These are phyloP conservation scores for Canis aureus DNA, from an alignment of 2,113 vertebrate species.

Conservation along the genomic window DNA sequence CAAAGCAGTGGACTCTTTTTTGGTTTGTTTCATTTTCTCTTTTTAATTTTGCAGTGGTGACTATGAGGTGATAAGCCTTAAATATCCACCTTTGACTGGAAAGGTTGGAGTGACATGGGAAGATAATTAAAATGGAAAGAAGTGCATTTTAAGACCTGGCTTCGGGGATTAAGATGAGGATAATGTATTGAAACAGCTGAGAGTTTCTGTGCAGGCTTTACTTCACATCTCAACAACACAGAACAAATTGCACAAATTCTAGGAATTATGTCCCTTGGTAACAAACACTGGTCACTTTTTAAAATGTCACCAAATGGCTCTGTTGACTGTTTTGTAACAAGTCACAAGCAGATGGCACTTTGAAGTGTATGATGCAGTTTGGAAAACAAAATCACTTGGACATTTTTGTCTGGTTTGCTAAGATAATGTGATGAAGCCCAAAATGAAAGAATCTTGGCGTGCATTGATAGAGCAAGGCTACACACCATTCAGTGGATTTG, in stretches of 20 bases:
- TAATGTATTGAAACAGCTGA: slow-evolving; percentile 34
- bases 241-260: slow-evolving; percentile 71
- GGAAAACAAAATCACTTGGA: slow-evolving; percentile 72
- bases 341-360: slow-evolving; percentile 80
- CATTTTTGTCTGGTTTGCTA: slow-evolving; percentile 80
- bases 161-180: neutral
- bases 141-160: slow-evolving; percentile 42
- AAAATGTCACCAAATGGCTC: slow-evolving; percentile 81
- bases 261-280: slow-evolving; percentile 68
- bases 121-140: slow-evolving; percentile 64
- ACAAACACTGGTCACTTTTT: slow-evolving; percentile 65
- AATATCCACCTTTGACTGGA: slow-evolving; percentile 43
- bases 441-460: slow-evolving; percentile 62
- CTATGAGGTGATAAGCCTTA: slow-evolving; percentile 24
- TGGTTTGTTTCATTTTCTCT: neutral
- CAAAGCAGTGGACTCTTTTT: slow-evolving; percentile 10
- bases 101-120: neutral
- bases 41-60: slow-evolving; percentile 31
- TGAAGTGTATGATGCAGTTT: slow-evolving; percentile 62
- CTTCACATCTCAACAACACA: slow-evolving; percentile 57
- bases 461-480: neutral
- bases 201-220: neutral
- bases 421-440: slow-evolving; percentile 69
- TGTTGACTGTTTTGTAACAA: slow-evolving; percentile 79
- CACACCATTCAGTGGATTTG: slow-evolving; percentile 42